Evolutionary conservation across 2,797 vertebrate species (phyloP).

Genomic region (Adelosebastes latens): DNA sequence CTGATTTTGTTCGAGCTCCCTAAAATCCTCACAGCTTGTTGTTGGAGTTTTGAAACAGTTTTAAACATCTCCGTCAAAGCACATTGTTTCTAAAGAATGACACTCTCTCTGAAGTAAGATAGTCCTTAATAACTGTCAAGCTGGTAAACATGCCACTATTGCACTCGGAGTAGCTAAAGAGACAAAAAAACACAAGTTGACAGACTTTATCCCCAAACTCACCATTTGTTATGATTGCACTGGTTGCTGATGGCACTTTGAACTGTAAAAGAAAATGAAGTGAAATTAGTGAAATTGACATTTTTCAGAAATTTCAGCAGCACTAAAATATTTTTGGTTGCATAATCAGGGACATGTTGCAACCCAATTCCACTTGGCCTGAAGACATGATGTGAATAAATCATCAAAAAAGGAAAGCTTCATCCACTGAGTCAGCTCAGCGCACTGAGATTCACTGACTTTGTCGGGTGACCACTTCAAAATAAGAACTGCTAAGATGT

Average conservation of each 20-base stretch:
- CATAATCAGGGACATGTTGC: slow-evolving; percentile 13
- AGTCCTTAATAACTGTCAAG: background rate
- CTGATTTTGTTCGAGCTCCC: background rate
- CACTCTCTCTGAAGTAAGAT: background rate
- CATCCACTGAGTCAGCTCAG: slow-evolving; percentile 26
- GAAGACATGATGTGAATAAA: slow-evolving; percentile 30
- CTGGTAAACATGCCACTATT: background rate
- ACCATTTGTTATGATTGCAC: slow-evolving; percentile 99
- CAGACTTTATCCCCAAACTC: slow-evolving; percentile 65
- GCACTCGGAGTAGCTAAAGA: background rate
- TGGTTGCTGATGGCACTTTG: slow-evolving; percentile 97
- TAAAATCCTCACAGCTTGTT: background rate
- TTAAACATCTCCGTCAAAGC: background rate
- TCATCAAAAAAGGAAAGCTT: slow-evolving; percentile 2
- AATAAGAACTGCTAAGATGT: background rate
- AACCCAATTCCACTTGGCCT: background rate
- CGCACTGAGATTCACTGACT: background rate
- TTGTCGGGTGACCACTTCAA: slow-evolving; percentile 23
- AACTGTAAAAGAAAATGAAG: slow-evolving; percentile 83
- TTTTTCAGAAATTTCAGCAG: slow-evolving; percentile 4
- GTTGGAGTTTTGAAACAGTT: background rate
- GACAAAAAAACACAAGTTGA: background rate
- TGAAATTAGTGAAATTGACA: slow-evolving; percentile 17
- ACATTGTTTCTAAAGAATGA: background rate
- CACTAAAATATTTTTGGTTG: slow-evolving; percentile 1